These are phyloP conservation scores for Eupithecia subfuscata DNA, from an alignment of 2,888 invertebrate genomes.

Conservation along the genomic window DNA sequence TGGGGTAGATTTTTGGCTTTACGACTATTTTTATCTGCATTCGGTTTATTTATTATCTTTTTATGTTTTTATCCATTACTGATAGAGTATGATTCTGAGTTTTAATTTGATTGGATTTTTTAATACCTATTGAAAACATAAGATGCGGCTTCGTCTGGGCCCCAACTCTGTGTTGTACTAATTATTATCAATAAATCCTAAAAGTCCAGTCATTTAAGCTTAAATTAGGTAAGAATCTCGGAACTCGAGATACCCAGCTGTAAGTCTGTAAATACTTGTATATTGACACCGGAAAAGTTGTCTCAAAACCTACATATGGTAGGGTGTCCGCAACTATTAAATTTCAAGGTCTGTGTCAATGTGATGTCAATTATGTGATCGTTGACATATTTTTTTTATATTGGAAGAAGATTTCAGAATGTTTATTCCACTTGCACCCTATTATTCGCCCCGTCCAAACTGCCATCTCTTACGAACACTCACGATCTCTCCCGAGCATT, in stretches of 20 bases:
- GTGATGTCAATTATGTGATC: too few species aligned
- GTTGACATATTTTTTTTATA: neutral
- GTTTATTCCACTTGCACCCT: slow-evolving; percentile 2
- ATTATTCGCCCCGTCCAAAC: neutral
- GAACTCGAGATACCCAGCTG: too few species aligned
- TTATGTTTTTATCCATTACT: slow-evolving; percentile 4
- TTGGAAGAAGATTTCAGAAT: neutral
- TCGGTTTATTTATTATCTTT: slow-evolving; percentile 7
- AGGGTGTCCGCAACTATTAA: too few species aligned
- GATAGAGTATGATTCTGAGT: neutral
- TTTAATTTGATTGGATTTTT: slow-evolving; percentile 7
- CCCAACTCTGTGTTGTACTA: neutral
- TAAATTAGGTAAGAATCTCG: too few species aligned
- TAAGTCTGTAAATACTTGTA: too few species aligned
- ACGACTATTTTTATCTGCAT: neutral
- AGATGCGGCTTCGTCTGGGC: neutral
- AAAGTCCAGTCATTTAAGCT: too few species aligned
- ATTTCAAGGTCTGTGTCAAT: too few species aligned
- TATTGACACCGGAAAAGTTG: too few species aligned
- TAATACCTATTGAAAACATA: neutral
- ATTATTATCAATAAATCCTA: too few species aligned
- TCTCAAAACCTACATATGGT: too few species aligned
- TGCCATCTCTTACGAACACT: slow-evolving; percentile 22
- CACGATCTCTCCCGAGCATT: slow-evolving; percentile 45
- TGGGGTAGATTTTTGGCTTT: neutral